Conservation (phyloP, 1,140 invertebrate genomes). For the Lepidotrigona ventralis region DNA sequence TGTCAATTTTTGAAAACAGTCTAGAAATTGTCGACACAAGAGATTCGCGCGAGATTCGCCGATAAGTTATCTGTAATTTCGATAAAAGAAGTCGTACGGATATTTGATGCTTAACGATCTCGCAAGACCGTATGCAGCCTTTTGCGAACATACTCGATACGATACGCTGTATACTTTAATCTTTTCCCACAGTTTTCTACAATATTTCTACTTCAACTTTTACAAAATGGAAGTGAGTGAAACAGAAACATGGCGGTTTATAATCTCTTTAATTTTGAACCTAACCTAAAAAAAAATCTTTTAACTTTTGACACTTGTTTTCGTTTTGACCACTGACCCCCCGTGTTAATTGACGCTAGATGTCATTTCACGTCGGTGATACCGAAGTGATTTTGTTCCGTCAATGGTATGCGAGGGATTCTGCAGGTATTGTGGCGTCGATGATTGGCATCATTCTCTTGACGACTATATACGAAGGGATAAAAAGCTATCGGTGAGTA, state of each 20-base stretch:
- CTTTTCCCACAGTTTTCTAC: too few relatives aligned
- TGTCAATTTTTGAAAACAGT: too few relatives aligned
- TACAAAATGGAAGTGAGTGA: slow-evolving; percentile 55
- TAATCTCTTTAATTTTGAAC: neutral
- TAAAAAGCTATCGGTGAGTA: slow-evolving; percentile 75
- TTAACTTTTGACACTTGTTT: neutral
- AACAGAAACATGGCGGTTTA: too few relatives aligned
- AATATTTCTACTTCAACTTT: neutral
- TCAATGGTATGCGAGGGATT: slow-evolving; percentile 68
- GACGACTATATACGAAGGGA: slow-evolving; percentile 71
- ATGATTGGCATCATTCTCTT: slow-evolving; percentile 71
- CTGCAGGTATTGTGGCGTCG: slow-evolving; percentile 70
- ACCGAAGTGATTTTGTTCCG: slow-evolving; percentile 74
- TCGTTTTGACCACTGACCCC: neutral
- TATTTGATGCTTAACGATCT: neutral
- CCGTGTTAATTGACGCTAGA: slow-evolving; percentile 56
- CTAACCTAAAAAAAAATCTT: too few relatives aligned
- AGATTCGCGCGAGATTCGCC: neutral
- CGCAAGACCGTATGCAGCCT: neutral
- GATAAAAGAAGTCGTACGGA: slow-evolving; percentile 40
- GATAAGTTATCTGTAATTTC: slow-evolving; percentile 54
- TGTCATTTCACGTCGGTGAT: slow-evolving; percentile 74
- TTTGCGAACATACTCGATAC: neutral
- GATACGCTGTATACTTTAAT: too few relatives aligned
- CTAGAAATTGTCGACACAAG: neutral